A percentile compares a stretch with the other conserved stretches of the same genome.
phyloP scores from a whole-genome alignment of 2,888 invertebrate genomes.

The Antheraea yamamai region DNA sequence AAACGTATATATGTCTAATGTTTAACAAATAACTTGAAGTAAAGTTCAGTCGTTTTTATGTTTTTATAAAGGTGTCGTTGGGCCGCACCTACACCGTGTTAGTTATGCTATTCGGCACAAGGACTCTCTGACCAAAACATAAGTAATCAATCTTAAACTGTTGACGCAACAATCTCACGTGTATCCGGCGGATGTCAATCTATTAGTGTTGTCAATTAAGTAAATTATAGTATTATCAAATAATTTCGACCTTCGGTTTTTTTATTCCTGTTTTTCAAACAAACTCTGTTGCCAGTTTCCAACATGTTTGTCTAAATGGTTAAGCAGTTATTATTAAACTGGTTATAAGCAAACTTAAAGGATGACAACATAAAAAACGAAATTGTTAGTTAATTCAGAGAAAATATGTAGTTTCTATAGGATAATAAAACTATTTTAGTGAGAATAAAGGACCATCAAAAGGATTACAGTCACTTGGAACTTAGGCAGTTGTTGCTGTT shows the following conservation, averaged over 20 bases:
- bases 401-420: too few species aligned
- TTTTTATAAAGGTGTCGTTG: neutral
- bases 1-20: neutral
- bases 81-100: conserved; percentile 7
- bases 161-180: neutral
- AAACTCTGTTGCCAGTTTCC: neutral
- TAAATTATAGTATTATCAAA: neutral
- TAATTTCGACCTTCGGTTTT: neutral
- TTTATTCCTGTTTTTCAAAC: neutral
- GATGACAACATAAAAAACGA: too few species aligned
- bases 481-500: too few species aligned
- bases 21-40: neutral
- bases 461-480: too few species aligned
- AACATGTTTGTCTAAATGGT: too few species aligned
- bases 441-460: too few species aligned
- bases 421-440: too few species aligned
- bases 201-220: conserved; percentile 3
- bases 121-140: conserved; percentile 7
- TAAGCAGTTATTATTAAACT: too few species aligned
- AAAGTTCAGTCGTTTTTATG: neutral
- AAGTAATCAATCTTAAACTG: conserved; percentile 5
- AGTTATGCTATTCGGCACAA: conserved; percentile 5
- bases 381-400: too few species aligned
- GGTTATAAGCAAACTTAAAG: too few species aligned
- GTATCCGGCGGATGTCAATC: conserved; percentile 9